These are phyloP conservation scores for Cephus rjabovi DNA, from an alignment of 2,888 invertebrate species.

Conservation along the genomic window DNA sequence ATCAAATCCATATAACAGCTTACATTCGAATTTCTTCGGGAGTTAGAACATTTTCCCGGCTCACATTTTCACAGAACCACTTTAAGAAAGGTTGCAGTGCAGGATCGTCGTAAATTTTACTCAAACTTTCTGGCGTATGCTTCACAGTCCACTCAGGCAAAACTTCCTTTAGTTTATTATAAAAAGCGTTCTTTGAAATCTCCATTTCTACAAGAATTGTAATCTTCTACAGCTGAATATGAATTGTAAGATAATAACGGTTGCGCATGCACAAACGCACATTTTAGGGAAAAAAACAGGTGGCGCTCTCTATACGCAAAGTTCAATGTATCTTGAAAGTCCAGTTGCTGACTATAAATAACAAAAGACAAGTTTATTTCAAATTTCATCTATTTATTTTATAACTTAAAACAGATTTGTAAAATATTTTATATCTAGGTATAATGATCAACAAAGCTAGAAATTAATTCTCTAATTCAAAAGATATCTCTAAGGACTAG, in stretches of 20 bases:
- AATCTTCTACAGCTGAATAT: background rate
- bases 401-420: background rate
- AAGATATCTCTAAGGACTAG: constrained; percentile 44
- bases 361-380: background rate
- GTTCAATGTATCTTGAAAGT: background rate
- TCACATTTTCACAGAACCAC: constrained; percentile 57
- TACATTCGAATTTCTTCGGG: constrained; percentile 53
- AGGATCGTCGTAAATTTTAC: constrained; percentile 49
- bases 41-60: constrained; percentile 49
- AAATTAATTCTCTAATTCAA: constrained; percentile 3
- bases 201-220: constrained; percentile 30
- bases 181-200: constrained; percentile 42
- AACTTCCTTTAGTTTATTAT: constrained; percentile 49
- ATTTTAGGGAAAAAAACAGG: background rate
- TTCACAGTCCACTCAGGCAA: constrained; percentile 44
- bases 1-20: constrained; percentile 20
- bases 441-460: background rate
- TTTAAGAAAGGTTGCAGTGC: constrained; percentile 52
- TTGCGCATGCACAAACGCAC: background rate
- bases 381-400: background rate
- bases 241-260: background rate
- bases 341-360: background rate
- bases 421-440: background rate
- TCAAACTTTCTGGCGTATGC: constrained; percentile 47
- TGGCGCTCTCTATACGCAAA: background rate